These are phyloP conservation scores for Alaudala cheleensis DNA, from an alignment of 2,113 vertebrate species.

Conservation along the genomic window DNA sequence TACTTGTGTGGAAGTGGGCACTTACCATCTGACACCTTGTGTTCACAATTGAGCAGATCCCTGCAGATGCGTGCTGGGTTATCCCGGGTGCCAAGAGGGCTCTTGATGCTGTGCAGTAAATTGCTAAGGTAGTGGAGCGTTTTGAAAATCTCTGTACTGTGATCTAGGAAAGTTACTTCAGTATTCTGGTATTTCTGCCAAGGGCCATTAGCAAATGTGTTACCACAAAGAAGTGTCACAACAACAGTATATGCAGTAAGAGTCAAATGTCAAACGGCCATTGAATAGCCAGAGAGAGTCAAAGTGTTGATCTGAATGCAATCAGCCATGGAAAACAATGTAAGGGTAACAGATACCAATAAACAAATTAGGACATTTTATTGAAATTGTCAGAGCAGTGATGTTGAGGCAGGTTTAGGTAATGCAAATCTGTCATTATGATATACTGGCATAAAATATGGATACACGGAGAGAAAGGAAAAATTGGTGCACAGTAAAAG, in stretches of 20 bases:
- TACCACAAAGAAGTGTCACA: constrained; percentile 13
- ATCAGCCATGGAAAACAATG: not conserved
- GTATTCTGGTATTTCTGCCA: constrained; percentile 92
- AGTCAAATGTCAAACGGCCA: not conserved
- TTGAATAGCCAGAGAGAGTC: not conserved
- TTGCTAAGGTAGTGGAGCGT: constrained; percentile 90
- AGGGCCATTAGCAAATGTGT: constrained; percentile 45
- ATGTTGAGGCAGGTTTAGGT: not conserved
- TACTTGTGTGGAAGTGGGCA: not conserved
- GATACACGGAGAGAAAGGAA: not conserved
- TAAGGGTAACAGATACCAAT: not conserved
- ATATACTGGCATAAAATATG: not conserved
- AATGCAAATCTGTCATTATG: not conserved
- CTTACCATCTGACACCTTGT: constrained; percentile 87
- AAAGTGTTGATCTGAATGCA: not conserved
- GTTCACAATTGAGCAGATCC: constrained; percentile 91
- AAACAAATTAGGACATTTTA: not conserved
- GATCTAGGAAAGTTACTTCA: constrained; percentile 81
- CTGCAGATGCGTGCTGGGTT: constrained; percentile 95
- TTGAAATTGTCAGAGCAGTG: not conserved
- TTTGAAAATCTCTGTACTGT: constrained; percentile 88
- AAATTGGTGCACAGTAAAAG: not conserved
- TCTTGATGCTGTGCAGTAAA: constrained; percentile 90
- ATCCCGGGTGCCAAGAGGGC: constrained; percentile 87
- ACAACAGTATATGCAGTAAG: not conserved